Evolutionary conservation across 1,140 invertebrate species (phyloP), one percentile per base, ranked within the genome.

Genomic region (Homarus americanus): DNA sequence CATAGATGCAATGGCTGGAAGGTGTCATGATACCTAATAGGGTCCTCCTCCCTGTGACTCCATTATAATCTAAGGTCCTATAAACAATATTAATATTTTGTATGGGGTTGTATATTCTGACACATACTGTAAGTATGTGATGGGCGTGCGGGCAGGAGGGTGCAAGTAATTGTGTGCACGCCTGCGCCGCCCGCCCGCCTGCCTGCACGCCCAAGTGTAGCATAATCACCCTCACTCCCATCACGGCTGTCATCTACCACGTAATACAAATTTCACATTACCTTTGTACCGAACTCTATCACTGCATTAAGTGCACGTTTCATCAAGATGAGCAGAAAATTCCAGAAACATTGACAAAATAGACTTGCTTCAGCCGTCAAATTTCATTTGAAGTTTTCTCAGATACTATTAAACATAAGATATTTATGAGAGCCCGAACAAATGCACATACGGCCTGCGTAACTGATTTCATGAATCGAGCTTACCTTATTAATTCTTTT

Each of bases 401-500:
- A 41, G 24, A 40, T 12, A 20, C 9, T 12, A 7, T 15, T 0
- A n/a, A 2, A 5, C 20, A 32, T 83, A 17, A 17, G 0, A 10
- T 10, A 2, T 24, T 12, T 17, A 41, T 7, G 15, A 36, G 0
- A 24, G 4, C 28, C 38, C 10, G 32, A 15, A 24, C 36, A 28
- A n/a, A n/a, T 44, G 17, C 40, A 53, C 63, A 0, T 7, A 15
- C 7, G 12, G 20, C 5, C 20, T 44, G 3, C 4, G 1, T 12
- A 32, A 12, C 38, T 1, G 32, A 40, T 49, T 38, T n/a, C 76
- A 1, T 15, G 44, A 32, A 34, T 2, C 34, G 4, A 41, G 40
- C 86, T 88, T 88, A 88, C 86, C 86, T 88, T 88, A 80, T 88
- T 88, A 88, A 88, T 88, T 88, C 86, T 88, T 88, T 88, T 88